Conservation (phyloP, 2,113 vertebrate genomes). For the Sceloporus tristichus region DNA sequence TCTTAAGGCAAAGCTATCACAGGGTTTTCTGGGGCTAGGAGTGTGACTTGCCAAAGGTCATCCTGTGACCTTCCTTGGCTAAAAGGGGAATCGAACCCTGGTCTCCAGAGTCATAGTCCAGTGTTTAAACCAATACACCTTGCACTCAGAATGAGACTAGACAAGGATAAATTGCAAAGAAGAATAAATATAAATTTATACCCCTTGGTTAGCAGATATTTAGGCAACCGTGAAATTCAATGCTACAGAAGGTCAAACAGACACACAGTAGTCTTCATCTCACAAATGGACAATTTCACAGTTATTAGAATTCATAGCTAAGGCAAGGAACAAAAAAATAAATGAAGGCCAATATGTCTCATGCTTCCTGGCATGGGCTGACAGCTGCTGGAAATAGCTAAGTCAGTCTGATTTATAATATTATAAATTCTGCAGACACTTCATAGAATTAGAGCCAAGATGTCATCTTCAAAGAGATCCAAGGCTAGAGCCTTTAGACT, state of each 20-base stretch:
- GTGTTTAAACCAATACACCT: too few species aligned
- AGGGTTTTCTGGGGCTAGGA: too few species aligned
- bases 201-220: neutral
- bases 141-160: neutral
- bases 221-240: neutral
- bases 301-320: constrained; percentile 12
- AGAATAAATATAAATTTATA: neutral
- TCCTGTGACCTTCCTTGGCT: too few species aligned
- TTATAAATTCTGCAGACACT: constrained; percentile 29
- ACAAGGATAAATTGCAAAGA: constrained; percentile 32
- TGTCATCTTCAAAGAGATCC: constrained; percentile 17
- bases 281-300: constrained; percentile 31
- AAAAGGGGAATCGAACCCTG: too few species aligned
- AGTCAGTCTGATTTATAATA: neutral
- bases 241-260: constrained; percentile 10
- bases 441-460: constrained; percentile 17
- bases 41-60: too few species aligned
- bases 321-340: neutral
- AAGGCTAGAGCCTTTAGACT: constrained; percentile 1
- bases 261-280: constrained; percentile 30
- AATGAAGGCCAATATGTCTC: neutral
- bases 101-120: too few species aligned
- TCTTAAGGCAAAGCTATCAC: too few species aligned
- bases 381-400: neutral
- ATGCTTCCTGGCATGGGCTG: neutral